Conservation (phyloP, 2,888 invertebrate species). For the Drosophila macrothrix region DNA sequence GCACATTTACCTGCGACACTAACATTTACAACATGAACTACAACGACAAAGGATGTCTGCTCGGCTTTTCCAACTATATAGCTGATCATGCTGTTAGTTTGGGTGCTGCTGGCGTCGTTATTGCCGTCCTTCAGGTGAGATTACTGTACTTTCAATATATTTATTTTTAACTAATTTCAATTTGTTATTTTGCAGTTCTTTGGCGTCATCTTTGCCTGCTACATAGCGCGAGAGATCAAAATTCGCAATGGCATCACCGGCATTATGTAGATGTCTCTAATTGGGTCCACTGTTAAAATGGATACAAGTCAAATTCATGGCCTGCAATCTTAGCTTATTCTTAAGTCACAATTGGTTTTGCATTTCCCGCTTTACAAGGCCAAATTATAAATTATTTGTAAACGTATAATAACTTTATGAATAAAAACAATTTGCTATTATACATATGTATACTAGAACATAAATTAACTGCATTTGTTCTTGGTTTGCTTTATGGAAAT, state of each 20-base stretch:
- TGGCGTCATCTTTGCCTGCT: conserved; percentile 84
- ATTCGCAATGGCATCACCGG: conserved; percentile 84
- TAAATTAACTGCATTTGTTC: background rate
- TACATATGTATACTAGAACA: background rate
- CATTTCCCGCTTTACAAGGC: conserved; percentile 12
- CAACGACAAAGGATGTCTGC: conserved; percentile 86
- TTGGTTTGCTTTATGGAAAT: background rate
- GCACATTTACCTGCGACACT: conserved; percentile 84
- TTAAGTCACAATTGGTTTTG: conserved; percentile 34
- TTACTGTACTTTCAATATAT: background rate
- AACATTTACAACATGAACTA: conserved; percentile 57
- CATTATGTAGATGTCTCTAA: conserved; percentile 63
- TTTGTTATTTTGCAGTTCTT: conserved; percentile 76
- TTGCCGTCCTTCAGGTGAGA: conserved; percentile 91
- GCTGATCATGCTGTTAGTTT: conserved; percentile 89
- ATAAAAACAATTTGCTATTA: conserved; percentile 41
- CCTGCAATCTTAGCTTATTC: conserved; percentile 24
- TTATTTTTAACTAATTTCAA: background rate
- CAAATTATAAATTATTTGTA: conserved; percentile 31
- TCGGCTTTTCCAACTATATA: conserved; percentile 87
- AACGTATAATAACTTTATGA: conserved; percentile 27
- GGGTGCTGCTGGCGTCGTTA: conserved; percentile 90
- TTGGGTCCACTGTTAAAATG: background rate
- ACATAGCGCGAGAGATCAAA: conserved; percentile 84
- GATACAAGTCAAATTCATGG: conserved; percentile 12